Evolutionary conservation across 2,888 invertebrate species (phyloP).

Genomic region (Zygogramma bicolorata): DNA sequence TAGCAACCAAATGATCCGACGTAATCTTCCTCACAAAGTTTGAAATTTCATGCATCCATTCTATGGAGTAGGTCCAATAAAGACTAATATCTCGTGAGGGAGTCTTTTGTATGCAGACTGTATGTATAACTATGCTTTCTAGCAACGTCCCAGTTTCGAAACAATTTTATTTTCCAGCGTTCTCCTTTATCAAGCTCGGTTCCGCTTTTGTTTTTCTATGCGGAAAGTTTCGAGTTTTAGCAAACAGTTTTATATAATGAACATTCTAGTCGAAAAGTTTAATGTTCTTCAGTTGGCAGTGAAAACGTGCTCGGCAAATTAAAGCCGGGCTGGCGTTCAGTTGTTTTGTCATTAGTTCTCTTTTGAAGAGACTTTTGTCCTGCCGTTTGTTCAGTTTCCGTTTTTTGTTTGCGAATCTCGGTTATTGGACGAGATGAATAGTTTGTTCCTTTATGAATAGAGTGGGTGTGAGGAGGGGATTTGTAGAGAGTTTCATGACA

Average conservation of each 20-base stretch:
- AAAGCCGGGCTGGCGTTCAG: conserved; percentile 1
- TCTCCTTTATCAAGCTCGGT: conserved; percentile 21
- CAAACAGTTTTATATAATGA: conserved; percentile 28
- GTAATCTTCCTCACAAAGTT: not conserved
- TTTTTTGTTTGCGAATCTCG: not conserved
- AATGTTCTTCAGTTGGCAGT: not conserved
- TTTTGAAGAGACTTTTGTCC: not conserved
- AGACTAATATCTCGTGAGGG: not conserved
- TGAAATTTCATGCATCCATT: not conserved
- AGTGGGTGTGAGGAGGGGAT: too few relatives aligned
- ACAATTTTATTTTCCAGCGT: conserved; percentile 18
- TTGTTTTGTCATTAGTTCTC: not conserved
- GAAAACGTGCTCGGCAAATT: conserved; percentile 19
- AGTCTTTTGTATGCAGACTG: conserved; percentile 18
- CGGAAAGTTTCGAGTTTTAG: conserved; percentile 13
- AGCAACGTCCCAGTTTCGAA: conserved; percentile 9
- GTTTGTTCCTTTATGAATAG: not conserved
- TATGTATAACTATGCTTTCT: too few relatives aligned
- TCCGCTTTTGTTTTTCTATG: conserved; percentile 16
- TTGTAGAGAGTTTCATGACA: too few relatives aligned
- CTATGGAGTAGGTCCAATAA: not conserved
- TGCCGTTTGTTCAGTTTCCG: not conserved
- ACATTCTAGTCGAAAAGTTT: conserved; percentile 14
- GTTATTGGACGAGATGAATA: not conserved
- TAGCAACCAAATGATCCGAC: too few relatives aligned